Evolutionary conservation across 2,888 invertebrate species (phyloP).

Genomic region (Clostera curtula): DNA sequence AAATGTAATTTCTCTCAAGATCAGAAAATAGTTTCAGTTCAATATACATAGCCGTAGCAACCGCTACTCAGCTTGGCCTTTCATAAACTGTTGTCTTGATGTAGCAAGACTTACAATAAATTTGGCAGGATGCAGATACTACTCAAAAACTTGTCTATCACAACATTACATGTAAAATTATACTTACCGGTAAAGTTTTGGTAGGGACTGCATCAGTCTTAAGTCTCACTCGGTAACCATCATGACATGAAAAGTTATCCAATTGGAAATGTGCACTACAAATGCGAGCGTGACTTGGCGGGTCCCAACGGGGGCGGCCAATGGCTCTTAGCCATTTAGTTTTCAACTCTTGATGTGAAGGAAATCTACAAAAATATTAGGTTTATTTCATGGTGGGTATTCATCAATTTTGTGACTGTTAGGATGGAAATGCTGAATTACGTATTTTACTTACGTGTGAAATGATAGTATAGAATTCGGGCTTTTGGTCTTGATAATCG

Average conservation of each 20-base stretch:
- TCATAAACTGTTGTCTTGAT: no score
- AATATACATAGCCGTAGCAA: no score
- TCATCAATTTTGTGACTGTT: not conserved
- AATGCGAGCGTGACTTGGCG: conserved; percentile 22
- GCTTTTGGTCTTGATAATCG: conserved; percentile 22
- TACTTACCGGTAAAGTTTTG: conserved; percentile 25
- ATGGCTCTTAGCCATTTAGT: conserved; percentile 32
- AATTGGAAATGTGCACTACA: conserved; percentile 29
- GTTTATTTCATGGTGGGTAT: not conserved
- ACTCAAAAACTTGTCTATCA: no score
- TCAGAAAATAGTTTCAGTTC: no score
- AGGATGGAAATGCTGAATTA: not conserved
- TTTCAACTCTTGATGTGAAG: conserved; percentile 20
- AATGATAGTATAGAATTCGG: conserved; percentile 20
- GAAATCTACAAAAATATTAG: conserved; percentile 20
- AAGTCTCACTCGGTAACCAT: conserved; percentile 20
- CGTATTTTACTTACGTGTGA: conserved; percentile 22
- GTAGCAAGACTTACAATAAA: no score
- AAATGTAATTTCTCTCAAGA: no score
- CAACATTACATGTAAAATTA: not conserved
- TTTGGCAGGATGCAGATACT: no score
- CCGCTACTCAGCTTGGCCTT: no score
- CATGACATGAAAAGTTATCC: conserved; percentile 25
- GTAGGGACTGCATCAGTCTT: conserved; percentile 27
- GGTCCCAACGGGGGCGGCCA: conserved; percentile 29